A percentile compares a stretch with the other conserved stretches of the same genome.
Evolutionary conservation across 2,797 vertebrate species (phyloP).

Genomic region (Lophius americanus): DNA sequence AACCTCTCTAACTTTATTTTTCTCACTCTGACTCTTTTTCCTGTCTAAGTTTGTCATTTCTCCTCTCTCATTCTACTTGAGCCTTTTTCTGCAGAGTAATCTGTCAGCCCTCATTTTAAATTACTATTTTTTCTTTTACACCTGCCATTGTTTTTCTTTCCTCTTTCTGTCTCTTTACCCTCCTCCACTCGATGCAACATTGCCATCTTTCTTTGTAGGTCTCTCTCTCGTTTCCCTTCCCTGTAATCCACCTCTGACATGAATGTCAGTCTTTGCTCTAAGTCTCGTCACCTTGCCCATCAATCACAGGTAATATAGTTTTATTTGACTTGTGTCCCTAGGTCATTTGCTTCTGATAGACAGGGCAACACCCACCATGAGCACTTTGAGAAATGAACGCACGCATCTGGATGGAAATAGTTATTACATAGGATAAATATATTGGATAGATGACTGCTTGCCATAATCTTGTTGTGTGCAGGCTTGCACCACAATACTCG

Average conservation of each 20-base stretch:
- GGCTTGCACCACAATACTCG: not conserved
- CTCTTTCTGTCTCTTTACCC: slow-evolving; percentile 1
- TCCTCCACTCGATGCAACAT: slow-evolving; percentile 4
- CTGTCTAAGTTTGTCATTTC: slow-evolving; percentile 28
- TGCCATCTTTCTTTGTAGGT: slow-evolving; percentile 5
- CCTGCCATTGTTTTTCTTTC: slow-evolving; percentile 28
- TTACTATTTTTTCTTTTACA: slow-evolving; percentile 7
- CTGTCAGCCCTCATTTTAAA: slow-evolving; percentile 38
- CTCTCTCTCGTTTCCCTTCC: slow-evolving; percentile 3
- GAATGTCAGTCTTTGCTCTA: slow-evolving; percentile 39
- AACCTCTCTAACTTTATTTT: slow-evolving; percentile 21
- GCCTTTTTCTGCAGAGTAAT: slow-evolving; percentile 11
- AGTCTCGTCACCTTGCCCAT: slow-evolving; percentile 62
- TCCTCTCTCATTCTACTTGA: slow-evolving; percentile 18
- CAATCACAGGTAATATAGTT: slow-evolving; percentile 61
- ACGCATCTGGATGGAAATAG: slow-evolving; percentile 50
- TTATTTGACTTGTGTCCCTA: slow-evolving; percentile 71
- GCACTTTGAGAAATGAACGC: slow-evolving; percentile 74
- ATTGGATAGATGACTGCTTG: slow-evolving; percentile 35
- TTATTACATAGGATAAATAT: slow-evolving; percentile 48
- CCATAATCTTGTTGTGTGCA: slow-evolving; percentile 18
- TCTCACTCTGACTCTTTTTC: slow-evolving; percentile 18
- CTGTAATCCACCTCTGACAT: slow-evolving; percentile 45
- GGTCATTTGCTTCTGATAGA: slow-evolving; percentile 67
- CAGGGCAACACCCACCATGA: slow-evolving; percentile 39